Conservation (phyloP, 1,140 invertebrate species). For the Drosophila serrata region DNA sequence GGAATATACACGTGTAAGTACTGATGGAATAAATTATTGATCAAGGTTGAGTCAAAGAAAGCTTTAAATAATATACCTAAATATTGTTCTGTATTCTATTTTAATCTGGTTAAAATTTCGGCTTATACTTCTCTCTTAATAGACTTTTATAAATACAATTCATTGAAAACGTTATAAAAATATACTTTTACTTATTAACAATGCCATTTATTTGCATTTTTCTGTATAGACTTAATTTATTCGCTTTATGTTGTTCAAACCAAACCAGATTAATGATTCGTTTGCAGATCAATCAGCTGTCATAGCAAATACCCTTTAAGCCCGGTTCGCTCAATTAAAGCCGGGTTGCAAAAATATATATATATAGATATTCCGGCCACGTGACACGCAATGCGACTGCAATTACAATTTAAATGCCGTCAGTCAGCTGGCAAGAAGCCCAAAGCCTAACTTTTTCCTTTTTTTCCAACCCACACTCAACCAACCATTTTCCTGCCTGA, state of each 20-base stretch:
- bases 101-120: background rate
- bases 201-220: background rate
- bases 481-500: conserved; percentile 25
- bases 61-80: background rate
- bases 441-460: background rate
- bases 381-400: conserved; percentile 67
- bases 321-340: conserved; percentile 64
- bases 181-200: background rate
- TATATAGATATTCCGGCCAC: conserved; percentile 43
- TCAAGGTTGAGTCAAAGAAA: background rate
- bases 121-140: background rate
- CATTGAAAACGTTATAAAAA: background rate
- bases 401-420: conserved; percentile 80
- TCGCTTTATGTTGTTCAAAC: background rate
- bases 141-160: background rate
- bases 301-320: conserved; percentile 27
- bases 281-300: conserved; percentile 31
- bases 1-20: no score
- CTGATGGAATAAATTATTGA: conserved; percentile 30
- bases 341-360: background rate
- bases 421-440: conserved; percentile 45
- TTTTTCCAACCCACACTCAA: conserved; percentile 1
- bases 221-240: no score
- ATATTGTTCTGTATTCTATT: background rate
- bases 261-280: conserved; percentile 3